Evolutionary conservation across 2,797 vertebrate genomes (phyloP), one percentile per base, ranked within the genome.

Genomic region (Enteromius radiatus): DNA sequence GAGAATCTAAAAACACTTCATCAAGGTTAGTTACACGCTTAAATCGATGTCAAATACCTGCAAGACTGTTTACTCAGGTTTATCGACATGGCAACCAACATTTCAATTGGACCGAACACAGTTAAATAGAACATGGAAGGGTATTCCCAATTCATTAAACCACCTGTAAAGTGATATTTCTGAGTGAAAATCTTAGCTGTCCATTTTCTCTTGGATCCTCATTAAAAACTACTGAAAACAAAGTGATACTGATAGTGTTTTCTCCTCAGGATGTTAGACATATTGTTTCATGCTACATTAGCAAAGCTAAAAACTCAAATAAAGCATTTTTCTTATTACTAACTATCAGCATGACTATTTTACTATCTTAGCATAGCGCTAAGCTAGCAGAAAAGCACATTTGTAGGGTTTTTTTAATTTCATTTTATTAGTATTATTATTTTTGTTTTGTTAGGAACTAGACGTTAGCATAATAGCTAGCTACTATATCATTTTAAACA

Each of bases 1-100:
- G 5, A 75, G 31, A 56, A 70, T 45, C 19, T 59, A 45, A 64
- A 81, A 80, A 17, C 11, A 61, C 67, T 71, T 45, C 0, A n/a
- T 49, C 59, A 31, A 74, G 69, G 79, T 74, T 74, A 64, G 69
- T 74, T 38, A 70, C 17, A 38, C 1, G 11, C 52, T 70, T n/a
- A 31, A 52, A 36, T 69, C 3, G 33, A 70, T 59, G 52, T 59
- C 78, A 80, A 70, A 70, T 14, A 69, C 36, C 33, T 59, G 17
- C 36, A 33, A 67, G 5, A 78, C 21, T 67, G 26, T 80, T 80
- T 45, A n/a, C 67, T 4, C 31, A 2, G 31, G 23, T 68, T 78
- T 41, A 61, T 76, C 1, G 9, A 76, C 9, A 1, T 36, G 28
- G 54, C 41, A 61, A 61, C 36, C 14, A 14, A 75, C 23, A 41